Evolutionary conservation across 2,888 invertebrate species (phyloP).

Genomic region (Philopedon plagiatum): DNA sequence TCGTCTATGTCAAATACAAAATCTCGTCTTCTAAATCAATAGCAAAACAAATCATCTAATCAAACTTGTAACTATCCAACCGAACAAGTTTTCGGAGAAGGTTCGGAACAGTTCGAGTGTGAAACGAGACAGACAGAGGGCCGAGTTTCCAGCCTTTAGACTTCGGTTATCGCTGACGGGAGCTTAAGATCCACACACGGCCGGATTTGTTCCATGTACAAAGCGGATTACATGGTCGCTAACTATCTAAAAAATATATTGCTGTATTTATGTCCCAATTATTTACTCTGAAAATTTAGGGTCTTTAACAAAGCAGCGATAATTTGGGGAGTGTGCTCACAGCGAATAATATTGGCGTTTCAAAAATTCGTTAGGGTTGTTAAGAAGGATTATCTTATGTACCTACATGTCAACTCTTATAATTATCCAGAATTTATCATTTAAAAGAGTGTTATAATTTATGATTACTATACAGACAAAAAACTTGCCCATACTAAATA

Average conservation of each 20-base stretch:
- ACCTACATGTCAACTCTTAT: too few relatives aligned
- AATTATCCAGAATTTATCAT: too few relatives aligned
- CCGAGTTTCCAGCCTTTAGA: slow-evolving; percentile 33
- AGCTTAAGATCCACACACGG: slow-evolving; percentile 47
- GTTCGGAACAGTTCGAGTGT: slow-evolving; percentile 39
- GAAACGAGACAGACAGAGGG: slow-evolving; percentile 35
- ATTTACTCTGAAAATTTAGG: slow-evolving; percentile 43
- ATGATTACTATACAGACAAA: too few relatives aligned
- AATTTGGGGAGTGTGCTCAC: background rate
- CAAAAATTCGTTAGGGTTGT: too few relatives aligned
- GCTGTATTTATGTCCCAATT: slow-evolving; percentile 46
- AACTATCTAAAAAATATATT: slow-evolving; percentile 59
- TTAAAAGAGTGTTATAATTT: too few relatives aligned
- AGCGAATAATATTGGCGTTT: too few relatives aligned
- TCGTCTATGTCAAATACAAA: slow-evolving; percentile 13
- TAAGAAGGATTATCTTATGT: too few relatives aligned
- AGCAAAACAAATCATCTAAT: slow-evolving; percentile 41
- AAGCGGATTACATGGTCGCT: slow-evolving; percentile 62
- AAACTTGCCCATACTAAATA: too few relatives aligned
- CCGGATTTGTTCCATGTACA: slow-evolving; percentile 43
- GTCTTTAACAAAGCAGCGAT: background rate
- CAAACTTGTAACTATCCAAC: slow-evolving; percentile 26
- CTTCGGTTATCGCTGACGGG: slow-evolving; percentile 37
- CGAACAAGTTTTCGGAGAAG: slow-evolving; percentile 15
- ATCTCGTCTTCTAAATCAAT: slow-evolving; percentile 34